Evolutionary conservation across 2,113 vertebrate genomes (phyloP).

Genomic region (Danionella cerebrum): DNA sequence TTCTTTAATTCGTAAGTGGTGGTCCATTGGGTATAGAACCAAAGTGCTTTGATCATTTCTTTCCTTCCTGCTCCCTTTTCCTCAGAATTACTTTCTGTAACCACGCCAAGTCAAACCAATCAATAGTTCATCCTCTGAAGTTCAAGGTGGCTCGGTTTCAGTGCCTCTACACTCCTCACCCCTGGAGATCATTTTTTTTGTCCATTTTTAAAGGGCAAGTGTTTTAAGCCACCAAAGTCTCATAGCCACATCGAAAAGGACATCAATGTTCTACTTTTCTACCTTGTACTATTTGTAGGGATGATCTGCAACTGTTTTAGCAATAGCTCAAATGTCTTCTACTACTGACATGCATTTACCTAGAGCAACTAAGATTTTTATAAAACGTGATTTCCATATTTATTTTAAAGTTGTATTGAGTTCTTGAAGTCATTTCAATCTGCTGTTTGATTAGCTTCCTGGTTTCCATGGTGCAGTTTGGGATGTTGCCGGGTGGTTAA

Average conservation of each 20-base stretch:
- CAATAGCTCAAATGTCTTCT: not conserved
- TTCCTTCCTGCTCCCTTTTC: not conserved
- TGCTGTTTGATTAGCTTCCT: conserved; percentile 9
- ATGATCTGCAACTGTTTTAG: no score
- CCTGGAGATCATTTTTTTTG: conserved; percentile 14
- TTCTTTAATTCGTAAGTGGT: conserved; percentile 36
- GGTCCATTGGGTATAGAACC: conserved; percentile 23
- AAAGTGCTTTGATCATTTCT: conserved; percentile 17
- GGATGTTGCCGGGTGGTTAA: conserved; percentile 33
- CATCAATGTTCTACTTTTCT: not conserved
- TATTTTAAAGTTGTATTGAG: no score
- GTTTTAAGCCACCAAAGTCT: conserved; percentile 5
- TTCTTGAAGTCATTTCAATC: not conserved
- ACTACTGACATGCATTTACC: no score
- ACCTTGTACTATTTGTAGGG: no score
- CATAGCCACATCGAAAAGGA: not conserved
- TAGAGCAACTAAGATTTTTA: no score
- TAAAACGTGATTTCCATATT: no score
- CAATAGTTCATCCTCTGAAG: conserved; percentile 43
- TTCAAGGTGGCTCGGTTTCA: conserved; percentile 22
- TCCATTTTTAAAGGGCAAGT: conserved; percentile 16
- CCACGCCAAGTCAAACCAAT: conserved; percentile 38
- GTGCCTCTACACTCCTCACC: conserved; percentile 19
- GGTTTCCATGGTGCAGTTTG: not conserved
- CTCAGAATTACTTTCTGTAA: conserved; percentile 41